Evolutionary conservation across 2,113 vertebrate genomes (phyloP), one percentile per base, ranked within the genome.

Genomic region (Eonycteris spelaea): DNA sequence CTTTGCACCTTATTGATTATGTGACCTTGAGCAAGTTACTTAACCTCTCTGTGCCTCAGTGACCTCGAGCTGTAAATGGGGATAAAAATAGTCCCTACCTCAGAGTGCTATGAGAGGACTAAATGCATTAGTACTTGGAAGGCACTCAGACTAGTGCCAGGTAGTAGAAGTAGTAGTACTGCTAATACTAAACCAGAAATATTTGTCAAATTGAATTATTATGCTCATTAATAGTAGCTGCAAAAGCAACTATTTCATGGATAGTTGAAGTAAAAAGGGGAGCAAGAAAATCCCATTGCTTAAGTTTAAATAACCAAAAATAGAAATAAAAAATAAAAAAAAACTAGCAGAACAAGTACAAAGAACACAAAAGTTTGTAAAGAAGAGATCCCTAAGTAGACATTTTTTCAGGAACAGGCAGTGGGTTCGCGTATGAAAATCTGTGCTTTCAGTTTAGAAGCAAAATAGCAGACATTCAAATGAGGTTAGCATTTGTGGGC

Each of bases 401-500:
- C 26, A 16, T 19, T 48, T 71, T 67, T 38, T 48, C 48, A 35
- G 79, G 38, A 61, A 48, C 38, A 9, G 79, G 80, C 63, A 86
- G 14, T 8, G 5, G 57, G 35, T 82, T n/a, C 26, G 3, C 3
- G 30, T 21, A 53, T 35, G 33, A 51, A 53, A 35, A 19, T 26
- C 65, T 82, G 59, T 28, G 35, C 61, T 91, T 86, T 94, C 28
- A 59, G 91, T 26, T 83, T 6, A 61, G 67, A n/a, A 86, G 59
- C n/a, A 11, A 83, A 40, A 38, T 0, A 57, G 43, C 57, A 91
- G 91, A 45, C 18, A 3, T 43, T 71, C 65, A 89, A 94, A 96
- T 19, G 67, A 92, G 73, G 92, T 82, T 82, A 89, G 53, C 40
- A 59, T 93, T 94, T 95, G 48, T 35, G 92, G 83, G 95, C 70